Conservation (phyloP, 2,113 vertebrate species). For the Clupea harengus region DNA sequence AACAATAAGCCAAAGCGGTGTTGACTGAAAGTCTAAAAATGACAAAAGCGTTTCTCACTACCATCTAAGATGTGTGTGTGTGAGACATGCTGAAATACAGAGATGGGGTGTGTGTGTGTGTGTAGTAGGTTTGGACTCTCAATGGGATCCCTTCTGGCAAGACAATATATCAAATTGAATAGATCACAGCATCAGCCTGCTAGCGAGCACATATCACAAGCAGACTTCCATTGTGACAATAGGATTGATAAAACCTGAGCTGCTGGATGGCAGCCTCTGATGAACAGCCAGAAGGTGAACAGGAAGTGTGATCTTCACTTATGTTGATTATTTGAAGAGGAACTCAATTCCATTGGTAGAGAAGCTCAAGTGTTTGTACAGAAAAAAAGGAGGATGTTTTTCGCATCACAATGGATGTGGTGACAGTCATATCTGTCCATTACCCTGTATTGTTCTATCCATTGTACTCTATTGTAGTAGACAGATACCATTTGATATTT, state of each 20-base stretch:
- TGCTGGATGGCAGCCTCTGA: not conserved
- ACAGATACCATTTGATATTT: conserved; percentile 7
- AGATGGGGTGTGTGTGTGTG: too few species aligned
- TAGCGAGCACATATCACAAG: not conserved
- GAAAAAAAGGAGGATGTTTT: not conserved
- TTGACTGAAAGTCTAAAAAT: conserved; percentile 4
- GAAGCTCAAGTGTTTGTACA: not conserved
- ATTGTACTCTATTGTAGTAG: not conserved
- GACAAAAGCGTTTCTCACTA: not conserved
- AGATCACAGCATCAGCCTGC: not conserved
- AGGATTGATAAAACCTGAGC: not conserved
- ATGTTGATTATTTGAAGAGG: not conserved
- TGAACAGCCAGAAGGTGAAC: not conserved
- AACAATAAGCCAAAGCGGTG: not conserved
- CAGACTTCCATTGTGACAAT: not conserved
- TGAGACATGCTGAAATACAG: too few species aligned
- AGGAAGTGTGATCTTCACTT: not conserved
- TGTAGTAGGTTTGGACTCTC: not conserved
- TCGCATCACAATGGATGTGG: not conserved
- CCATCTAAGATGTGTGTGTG: too few species aligned
- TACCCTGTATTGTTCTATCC: not conserved
- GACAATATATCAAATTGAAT: not conserved
- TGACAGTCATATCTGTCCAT: conserved; percentile 11
- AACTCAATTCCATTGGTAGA: not conserved
- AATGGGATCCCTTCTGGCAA: not conserved